Conservation (phyloP, 2,888 invertebrate species). For the Oxystoma pomonae region DNA sequence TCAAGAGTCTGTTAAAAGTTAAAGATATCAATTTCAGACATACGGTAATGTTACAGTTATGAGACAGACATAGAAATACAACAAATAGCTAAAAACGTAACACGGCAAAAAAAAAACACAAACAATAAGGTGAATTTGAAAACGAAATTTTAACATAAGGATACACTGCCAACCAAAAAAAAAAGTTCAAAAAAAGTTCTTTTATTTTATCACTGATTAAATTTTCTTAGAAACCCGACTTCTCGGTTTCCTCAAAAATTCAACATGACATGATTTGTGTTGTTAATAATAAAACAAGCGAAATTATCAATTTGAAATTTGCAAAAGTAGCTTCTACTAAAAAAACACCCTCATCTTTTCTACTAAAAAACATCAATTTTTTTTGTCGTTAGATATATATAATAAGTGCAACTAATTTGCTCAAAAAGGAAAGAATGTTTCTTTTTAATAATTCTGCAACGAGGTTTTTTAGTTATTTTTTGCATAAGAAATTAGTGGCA, state of each 20-base stretch:
- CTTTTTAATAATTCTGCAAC: no score
- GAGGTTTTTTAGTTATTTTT: no score
- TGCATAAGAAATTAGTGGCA: no score
- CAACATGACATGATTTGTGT: conserved; percentile 26
- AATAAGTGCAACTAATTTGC: no score
- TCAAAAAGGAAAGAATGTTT: no score
- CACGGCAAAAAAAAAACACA: conserved; percentile 19
- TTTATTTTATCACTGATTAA: conserved; percentile 42
- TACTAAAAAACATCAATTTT: no score
- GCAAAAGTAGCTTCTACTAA: conserved; percentile 3
- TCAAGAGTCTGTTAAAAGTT: no score
- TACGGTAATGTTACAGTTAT: no score
- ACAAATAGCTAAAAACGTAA: conserved; percentile 22
- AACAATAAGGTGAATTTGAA: conserved; percentile 18
- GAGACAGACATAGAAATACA: conserved; percentile 16
- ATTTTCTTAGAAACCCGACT: conserved; percentile 19
- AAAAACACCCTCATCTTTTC: neutral
- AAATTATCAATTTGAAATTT: conserved; percentile 2
- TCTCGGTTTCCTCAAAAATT: conserved; percentile 21
- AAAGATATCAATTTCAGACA: no score
- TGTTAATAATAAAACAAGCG: conserved; percentile 1
- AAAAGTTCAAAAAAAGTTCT: no score
- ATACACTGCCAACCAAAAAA: conserved; percentile 37
- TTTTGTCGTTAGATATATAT: no score
- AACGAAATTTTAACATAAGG: conserved; percentile 27